Percentiles rank a stretch among this genome's conserved stretches.
phyloP scores from a whole-genome alignment of 2,113 vertebrate species.

The Nanorana parkeri region DNA sequence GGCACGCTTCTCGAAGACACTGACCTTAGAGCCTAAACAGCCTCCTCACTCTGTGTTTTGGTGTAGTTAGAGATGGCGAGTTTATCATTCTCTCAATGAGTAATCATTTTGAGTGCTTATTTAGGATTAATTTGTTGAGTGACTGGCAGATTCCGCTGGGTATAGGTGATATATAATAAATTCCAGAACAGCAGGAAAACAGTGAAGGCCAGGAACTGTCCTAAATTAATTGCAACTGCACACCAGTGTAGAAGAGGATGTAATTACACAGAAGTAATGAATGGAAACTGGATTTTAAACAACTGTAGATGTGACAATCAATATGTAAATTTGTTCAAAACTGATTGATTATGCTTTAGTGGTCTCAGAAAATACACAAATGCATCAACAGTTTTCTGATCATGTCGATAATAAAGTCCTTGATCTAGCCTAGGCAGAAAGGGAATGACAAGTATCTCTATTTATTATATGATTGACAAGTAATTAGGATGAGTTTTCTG shows the following conservation, averaged over 20 bases:
- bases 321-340: slow-evolving; percentile 21
- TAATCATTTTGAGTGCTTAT: slow-evolving; percentile 50
- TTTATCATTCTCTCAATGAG: slow-evolving; percentile 8
- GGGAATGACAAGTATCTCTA: slow-evolving; percentile 3
- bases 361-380: neutral
- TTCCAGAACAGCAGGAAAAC: slow-evolving; percentile 27
- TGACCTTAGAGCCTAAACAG: slow-evolving; percentile 44
- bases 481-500: too few relatives aligned
- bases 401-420: neutral
- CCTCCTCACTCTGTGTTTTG: slow-evolving; percentile 56
- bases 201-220: slow-evolving; percentile 3
- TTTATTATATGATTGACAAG: too few relatives aligned
- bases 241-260: neutral
- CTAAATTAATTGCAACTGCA: slow-evolving; percentile 16
- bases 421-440: neutral
- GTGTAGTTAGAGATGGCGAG: slow-evolving; percentile 31
- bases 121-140: slow-evolving; percentile 56
- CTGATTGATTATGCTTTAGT: slow-evolving; percentile 29
- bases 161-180: neutral
- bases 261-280: slow-evolving; percentile 35
- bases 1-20: slow-evolving; percentile 33
- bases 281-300: neutral
- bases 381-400: neutral
- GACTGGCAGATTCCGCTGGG: slow-evolving; percentile 40
- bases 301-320: slow-evolving; percentile 16